Evolutionary conservation across 1,140 invertebrate genomes (phyloP).

Genomic region (Anagrus nilaparvatae): DNA sequence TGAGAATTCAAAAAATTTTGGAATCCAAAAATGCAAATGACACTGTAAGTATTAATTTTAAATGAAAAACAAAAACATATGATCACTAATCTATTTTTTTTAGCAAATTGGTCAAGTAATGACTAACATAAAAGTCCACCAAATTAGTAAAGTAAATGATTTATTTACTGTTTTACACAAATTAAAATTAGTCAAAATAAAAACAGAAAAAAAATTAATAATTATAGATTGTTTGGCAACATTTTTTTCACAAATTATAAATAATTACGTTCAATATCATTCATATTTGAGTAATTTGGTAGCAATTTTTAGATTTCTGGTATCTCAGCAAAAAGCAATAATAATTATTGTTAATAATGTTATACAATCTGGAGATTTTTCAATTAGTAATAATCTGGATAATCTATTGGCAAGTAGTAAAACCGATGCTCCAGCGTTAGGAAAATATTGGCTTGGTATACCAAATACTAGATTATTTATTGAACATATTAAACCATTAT

Average conservation of each 20-base stretch:
- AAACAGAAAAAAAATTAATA: slow-evolving; percentile 37
- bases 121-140: slow-evolving; percentile 26
- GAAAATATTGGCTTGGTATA: slow-evolving; percentile 36
- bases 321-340: slow-evolving; percentile 39
- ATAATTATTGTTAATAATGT: slow-evolving; percentile 51
- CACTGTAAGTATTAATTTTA: slow-evolving; percentile 32
- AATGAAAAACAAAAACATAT: no score
- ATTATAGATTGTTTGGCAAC: slow-evolving; percentile 55
- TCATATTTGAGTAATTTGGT: slow-evolving; percentile 47
- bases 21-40: slow-evolving; percentile 29
- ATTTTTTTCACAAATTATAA: slow-evolving; percentile 34
- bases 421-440: slow-evolving; percentile 35
- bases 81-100: slow-evolving; percentile 12
- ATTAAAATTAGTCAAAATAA: slow-evolving; percentile 31
- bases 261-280: slow-evolving; percentile 24
- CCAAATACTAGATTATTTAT: slow-evolving; percentile 36
- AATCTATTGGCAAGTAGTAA: no score
- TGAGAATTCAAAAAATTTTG: slow-evolving; percentile 43
- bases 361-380: slow-evolving; percentile 43
- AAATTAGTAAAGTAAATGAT: slow-evolving; percentile 34
- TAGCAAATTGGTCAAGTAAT: slow-evolving; percentile 26
- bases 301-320: slow-evolving; percentile 44
- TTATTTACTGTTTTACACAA: slow-evolving; percentile 41
- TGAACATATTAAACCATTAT: slow-evolving; percentile 18
- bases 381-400: not conserved